Conservation (phyloP, 2,888 invertebrate species). For the Miltochrista miniata region DNA sequence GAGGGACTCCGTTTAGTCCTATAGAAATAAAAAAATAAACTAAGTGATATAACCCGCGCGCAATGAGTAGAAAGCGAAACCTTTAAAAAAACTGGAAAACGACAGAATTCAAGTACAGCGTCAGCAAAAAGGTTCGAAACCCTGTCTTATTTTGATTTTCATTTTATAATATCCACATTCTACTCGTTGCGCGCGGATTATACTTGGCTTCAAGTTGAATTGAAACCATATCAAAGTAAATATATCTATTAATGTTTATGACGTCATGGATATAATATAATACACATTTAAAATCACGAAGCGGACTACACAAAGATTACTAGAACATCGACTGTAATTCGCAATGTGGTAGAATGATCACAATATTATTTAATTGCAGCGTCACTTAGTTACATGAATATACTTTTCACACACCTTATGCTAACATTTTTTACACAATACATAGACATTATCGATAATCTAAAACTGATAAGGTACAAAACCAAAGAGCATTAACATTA, state of each 20-base stretch:
- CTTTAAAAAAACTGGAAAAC: no score
- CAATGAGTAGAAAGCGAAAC: no score
- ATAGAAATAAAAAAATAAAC: conserved; percentile 35
- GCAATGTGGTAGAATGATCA: conserved; percentile 21
- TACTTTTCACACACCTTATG: no score
- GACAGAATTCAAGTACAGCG: no score
- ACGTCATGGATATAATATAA: not conserved
- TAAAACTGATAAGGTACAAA: no score
- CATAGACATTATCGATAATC: no score
- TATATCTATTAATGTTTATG: conserved; percentile 11
- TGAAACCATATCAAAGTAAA: conserved; percentile 2
- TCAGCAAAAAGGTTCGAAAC: no score
- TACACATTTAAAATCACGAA: not conserved
- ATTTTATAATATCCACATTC: no score
- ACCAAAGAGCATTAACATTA: no score
- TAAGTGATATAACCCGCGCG: no score
- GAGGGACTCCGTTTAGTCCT: conserved; percentile 54
- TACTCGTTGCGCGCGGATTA: conserved; percentile 32
- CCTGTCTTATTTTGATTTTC: no score
- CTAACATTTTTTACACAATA: no score
- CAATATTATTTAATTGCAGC: conserved; percentile 24
- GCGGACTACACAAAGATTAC: conserved; percentile 11
- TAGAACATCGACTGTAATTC: conserved; percentile 9
- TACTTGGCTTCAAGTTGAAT: conserved; percentile 14
- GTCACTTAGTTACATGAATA: conserved; percentile 1